Conservation (phyloP, 1,140 invertebrate genomes). For the Ptiloglossa arizonensis region DNA sequence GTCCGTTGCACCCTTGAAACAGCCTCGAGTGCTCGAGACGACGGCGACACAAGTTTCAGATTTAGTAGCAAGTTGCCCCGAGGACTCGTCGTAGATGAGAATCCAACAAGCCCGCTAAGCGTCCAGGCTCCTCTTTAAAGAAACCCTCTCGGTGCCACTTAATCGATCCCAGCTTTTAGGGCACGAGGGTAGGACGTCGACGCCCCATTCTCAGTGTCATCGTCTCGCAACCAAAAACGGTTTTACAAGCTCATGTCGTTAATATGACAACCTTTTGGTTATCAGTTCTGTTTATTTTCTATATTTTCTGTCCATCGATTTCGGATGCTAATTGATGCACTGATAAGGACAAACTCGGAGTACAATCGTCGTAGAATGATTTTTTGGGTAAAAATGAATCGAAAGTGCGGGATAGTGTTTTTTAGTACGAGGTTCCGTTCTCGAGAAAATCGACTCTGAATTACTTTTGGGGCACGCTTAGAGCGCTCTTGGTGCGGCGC, state of each 20-base stretch:
- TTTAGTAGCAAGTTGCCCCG: constrained; percentile 58
- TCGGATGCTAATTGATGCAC: too few relatives aligned
- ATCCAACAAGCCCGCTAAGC: constrained; percentile 62
- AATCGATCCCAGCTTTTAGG: constrained; percentile 62
- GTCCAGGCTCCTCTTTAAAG: constrained; percentile 62
- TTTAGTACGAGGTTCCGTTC: too few relatives aligned
- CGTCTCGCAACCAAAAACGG: constrained; percentile 17
- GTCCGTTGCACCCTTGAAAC: constrained; percentile 44
- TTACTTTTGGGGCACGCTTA: too few relatives aligned
- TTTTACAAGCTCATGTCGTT: constrained; percentile 46
- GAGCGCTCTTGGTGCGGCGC: too few relatives aligned
- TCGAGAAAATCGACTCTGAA: too few relatives aligned
- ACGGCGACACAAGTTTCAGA: constrained; percentile 56
- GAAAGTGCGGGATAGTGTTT: too few relatives aligned
- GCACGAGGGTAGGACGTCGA: constrained; percentile 25
- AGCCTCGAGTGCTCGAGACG: constrained; percentile 50
- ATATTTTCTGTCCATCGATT: too few relatives aligned
- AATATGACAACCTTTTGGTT: constrained; percentile 35
- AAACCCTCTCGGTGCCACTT: constrained; percentile 63
- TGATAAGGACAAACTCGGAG: too few relatives aligned
- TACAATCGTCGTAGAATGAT: too few relatives aligned
- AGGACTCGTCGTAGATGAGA: constrained; percentile 57
- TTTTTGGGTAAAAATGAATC: too few relatives aligned
- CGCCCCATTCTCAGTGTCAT: background rate
- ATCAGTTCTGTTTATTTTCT: too few relatives aligned